Base-by-base conservation (phyloP, 1,140 invertebrate genomes). In the Neocloeon triangulifer region DNA sequence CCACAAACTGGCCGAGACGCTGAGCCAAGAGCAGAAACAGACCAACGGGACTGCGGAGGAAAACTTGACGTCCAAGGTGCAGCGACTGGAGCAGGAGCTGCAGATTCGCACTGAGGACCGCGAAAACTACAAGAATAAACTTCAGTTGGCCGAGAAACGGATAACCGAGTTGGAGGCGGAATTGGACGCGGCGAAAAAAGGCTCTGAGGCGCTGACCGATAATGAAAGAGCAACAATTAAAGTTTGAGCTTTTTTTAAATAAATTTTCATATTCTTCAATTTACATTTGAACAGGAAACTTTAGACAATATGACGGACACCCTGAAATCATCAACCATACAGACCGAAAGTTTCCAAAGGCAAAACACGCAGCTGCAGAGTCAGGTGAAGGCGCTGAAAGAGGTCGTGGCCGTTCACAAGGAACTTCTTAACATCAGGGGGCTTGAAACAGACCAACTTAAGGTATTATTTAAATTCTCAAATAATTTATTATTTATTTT, bases 381-480 rank as follows among this genome's bases (percentile, higher is more conserved):
- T 18, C 74, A 78, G 44, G 68, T 76, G 3, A 49, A 61, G 13
- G 73, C 74, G 2, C 50, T 79, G 15, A 77, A 76, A 47, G 75
- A 81, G 37, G 75, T 80, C 2, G 61, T 77, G 7, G 49, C 58
- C 6, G 75, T 79, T 25, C 78, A 74, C 2, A 77, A 76, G 42
- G 72, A 78, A 40, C 51, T 80, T 32, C 50, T 79, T 10, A 67
- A 72, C 35, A 74, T 81, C 4, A 61, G 75, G 32, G 78, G 73
- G 39, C 59, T 69, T 37, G 76, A 81, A 56, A 65, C 76, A 3
- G 68, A 71, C 19, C 72, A 77, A 49, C 60, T 78, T 38, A 65
- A 72, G 51, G 62, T 64, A 34, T 44, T 39, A 32, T 21, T 9
- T 33, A 4, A 30, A 35, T 30, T 37, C 20, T 32, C n/a, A 2